Conservation (phyloP, 2,888 invertebrate genomes). For the Pammene fasciana region DNA sequence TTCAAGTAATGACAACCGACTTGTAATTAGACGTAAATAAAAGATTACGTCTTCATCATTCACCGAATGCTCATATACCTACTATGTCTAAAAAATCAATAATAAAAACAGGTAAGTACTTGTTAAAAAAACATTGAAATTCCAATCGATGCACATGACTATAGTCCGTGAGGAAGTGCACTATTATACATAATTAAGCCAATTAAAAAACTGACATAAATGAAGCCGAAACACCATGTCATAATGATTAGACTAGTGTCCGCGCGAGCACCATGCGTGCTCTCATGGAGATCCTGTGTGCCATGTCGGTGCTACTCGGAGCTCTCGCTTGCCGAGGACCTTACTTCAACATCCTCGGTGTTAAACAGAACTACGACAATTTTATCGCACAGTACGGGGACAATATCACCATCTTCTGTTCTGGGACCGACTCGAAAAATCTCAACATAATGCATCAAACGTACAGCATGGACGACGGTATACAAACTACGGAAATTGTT, state of each 20-base stretch:
- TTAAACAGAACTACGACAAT: not conserved
- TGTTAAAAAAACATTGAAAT: not conserved
- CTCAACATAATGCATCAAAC: constrained; percentile 3
- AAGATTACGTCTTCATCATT: too few species aligned
- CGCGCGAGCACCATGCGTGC: not conserved
- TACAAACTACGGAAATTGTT: not conserved
- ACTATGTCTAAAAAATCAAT: not conserved
- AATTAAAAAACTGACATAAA: constrained; percentile 1
- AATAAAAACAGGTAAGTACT: not conserved
- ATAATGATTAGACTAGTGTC: not conserved
- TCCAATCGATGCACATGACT: not conserved
- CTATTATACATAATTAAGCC: constrained; percentile 9
- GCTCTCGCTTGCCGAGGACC: not conserved
- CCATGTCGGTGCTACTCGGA: not conserved
- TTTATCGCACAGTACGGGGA: not conserved
- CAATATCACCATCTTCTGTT: not conserved
- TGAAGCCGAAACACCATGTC: not conserved
- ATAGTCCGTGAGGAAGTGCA: not conserved
- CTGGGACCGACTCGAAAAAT: not conserved
- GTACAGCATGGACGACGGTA: not conserved
- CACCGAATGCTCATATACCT: too few species aligned
- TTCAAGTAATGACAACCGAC: too few species aligned
- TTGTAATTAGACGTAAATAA: too few species aligned
- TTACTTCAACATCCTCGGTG: not conserved
- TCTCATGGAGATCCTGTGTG: not conserved